Evolutionary conservation across 2,888 invertebrate species (phyloP).

Genomic region (Phragmatobia fuliginosa): DNA sequence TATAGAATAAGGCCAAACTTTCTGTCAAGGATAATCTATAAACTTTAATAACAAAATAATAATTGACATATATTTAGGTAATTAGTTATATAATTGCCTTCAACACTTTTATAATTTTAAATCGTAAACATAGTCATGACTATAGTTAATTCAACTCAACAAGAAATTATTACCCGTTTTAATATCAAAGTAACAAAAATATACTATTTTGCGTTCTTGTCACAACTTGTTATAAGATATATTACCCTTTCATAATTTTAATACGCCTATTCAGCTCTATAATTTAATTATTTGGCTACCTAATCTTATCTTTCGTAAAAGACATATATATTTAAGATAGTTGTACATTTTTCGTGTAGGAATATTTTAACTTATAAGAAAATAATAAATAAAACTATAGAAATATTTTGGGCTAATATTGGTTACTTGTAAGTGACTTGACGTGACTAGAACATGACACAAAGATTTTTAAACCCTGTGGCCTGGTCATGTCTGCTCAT

Average conservation of each 20-base stretch:
- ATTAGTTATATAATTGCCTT: constrained; percentile 57
- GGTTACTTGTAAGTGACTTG: neutral
- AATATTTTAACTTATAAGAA: constrained; percentile 6
- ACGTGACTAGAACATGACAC: neutral
- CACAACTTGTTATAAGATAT: constrained; percentile 7
- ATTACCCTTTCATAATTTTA: constrained; percentile 22
- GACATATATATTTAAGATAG: constrained; percentile 40
- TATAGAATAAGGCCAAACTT: constrained; percentile 7
- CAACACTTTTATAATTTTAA: constrained; percentile 35
- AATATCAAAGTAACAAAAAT: constrained; percentile 10
- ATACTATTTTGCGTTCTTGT: neutral
- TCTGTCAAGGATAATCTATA: constrained; percentile 18
- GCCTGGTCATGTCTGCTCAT: neutral
- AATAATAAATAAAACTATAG: neutral
- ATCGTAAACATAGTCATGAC: constrained; percentile 30
- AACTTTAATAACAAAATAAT: constrained; percentile 23
- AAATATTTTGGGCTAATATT: neutral
- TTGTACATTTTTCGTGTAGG: constrained; percentile 13
- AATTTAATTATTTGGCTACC: constrained; percentile 45
- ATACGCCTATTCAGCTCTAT: constrained; percentile 29
- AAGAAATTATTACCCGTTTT: constrained; percentile 37
- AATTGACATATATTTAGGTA: constrained; percentile 38
- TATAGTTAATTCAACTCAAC: constrained; percentile 21
- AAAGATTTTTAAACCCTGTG: neutral
- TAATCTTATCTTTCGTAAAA: constrained; percentile 32